A percentile compares a stretch with the other conserved stretches of the same genome.
Conservation (phyloP, 2,888 invertebrate genomes). For the Dysmachus trigonus region DNA sequence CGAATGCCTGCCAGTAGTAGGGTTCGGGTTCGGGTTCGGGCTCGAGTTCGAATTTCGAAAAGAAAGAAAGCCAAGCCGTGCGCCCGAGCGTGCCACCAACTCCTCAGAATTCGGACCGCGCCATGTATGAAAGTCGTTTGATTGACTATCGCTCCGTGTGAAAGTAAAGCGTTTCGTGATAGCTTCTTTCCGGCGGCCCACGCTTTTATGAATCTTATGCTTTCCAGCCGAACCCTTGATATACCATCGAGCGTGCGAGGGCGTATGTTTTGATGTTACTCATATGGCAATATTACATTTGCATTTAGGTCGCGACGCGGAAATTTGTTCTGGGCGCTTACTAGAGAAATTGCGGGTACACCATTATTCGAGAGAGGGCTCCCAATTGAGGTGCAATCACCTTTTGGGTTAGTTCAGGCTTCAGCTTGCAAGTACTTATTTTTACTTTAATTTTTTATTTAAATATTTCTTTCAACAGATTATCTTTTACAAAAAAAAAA, state of each 20-base stretch:
- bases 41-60: no score
- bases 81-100: background rate
- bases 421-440: background rate
- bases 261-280: background rate
- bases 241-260: background rate
- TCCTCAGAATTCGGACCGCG: background rate
- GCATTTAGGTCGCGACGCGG: background rate
- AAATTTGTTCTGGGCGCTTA: background rate
- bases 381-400: background rate
- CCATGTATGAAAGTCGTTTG: background rate
- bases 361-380: background rate
- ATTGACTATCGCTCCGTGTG: background rate
- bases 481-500: no score
- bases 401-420: background rate
- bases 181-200: background rate
- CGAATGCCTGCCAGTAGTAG: background rate
- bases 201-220: background rate
- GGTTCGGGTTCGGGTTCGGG: background rate
- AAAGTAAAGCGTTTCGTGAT: background rate
- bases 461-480: no score
- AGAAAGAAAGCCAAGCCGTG: background rate
- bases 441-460: no score
- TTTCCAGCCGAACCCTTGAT: background rate
- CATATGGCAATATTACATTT: background rate
- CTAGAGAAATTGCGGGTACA: background rate